These are phyloP conservation scores for Hylomyscus alleni DNA, from an alignment of 2,797 vertebrate genomes.

Conservation along the genomic window DNA sequence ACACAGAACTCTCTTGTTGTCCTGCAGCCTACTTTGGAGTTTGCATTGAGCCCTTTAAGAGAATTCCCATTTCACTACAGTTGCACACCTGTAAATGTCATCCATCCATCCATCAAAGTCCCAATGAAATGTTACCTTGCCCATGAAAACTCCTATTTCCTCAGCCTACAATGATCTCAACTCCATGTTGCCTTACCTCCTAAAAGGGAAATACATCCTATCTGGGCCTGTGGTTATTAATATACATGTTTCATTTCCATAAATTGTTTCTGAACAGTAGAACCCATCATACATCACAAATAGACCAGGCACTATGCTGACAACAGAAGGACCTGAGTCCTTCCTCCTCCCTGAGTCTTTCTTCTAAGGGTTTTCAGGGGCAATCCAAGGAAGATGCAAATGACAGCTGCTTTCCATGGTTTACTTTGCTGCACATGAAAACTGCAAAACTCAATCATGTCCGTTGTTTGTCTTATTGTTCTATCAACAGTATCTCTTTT, in stretches of 20 bases:
- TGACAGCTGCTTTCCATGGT: background rate
- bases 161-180: constrained; percentile 50
- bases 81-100: constrained; percentile 62
- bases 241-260: background rate
- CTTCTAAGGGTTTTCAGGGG: background rate
- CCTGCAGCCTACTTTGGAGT: background rate
- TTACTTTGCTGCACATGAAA: background rate
- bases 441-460: background rate
- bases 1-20: background rate
- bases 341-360: background rate
- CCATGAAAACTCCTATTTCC: background rate
- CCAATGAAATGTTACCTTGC: constrained; percentile 54
- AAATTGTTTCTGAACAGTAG: background rate
- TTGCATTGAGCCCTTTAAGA: background rate
- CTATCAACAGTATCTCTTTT: background rate
- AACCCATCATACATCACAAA: background rate
- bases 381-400: background rate
- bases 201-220: constrained; percentile 33
- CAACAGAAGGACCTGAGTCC: background rate
- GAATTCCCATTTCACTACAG: background rate
- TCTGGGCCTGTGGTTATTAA: constrained; percentile 29
- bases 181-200: background rate
- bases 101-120: constrained; percentile 64
- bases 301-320: background rate
- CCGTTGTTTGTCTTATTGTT: constrained; percentile 14